Base-by-base conservation (phyloP, 2,113 vertebrate species). In the Tragelaphus strepsiceros region DNA sequence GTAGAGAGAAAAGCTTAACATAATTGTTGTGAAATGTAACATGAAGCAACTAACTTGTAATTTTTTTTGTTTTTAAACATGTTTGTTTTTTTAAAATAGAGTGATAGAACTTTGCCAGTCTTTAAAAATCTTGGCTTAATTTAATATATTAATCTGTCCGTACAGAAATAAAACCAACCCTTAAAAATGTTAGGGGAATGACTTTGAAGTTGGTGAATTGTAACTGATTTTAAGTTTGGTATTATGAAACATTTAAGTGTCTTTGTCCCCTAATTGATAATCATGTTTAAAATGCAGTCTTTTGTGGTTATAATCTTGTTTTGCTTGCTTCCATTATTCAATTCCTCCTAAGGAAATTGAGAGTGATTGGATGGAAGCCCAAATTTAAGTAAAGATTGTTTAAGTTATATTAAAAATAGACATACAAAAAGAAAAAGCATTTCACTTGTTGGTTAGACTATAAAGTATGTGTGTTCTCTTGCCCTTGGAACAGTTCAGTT, bases 1-100 rank as follows among this genome's bases (percentile, higher is more conserved):
- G 96, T 99, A 99, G 99, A 98, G 99, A 98, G 98, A 99, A 99
- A 98, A 98, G 96, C 98, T 99, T 99, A 99, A 98, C 98, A 97
- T 98, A 98, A 98, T 97, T 97, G 97, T 98, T 98, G 98, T 99
- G 98, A 98, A 99, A 98, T 99, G 98, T 99, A 99, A 99, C 98
- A 99, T 98, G 97, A 98, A 97, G 46, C 95, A 98, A 99, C 99
- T 99, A 99, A 99, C 98, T 97, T 97, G 90, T 97, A 83, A 77
- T 77, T 98, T 98, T 98, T 98, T 98, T 98, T 97, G 94, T 98
- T 98, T 98, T 98, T 97, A 98, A 99, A 98, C 96, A 98, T 93
- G 94, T 95, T 98, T 96, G 96, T 96, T 98, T 98, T 98, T 98
- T 98, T 93, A 22, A 93, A 98, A 98, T 98, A 98, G 98, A 97